These are phyloP conservation scores for Radopholus similis DNA, from an alignment of 1,140 invertebrate genomes.

Conservation along the genomic window DNA sequence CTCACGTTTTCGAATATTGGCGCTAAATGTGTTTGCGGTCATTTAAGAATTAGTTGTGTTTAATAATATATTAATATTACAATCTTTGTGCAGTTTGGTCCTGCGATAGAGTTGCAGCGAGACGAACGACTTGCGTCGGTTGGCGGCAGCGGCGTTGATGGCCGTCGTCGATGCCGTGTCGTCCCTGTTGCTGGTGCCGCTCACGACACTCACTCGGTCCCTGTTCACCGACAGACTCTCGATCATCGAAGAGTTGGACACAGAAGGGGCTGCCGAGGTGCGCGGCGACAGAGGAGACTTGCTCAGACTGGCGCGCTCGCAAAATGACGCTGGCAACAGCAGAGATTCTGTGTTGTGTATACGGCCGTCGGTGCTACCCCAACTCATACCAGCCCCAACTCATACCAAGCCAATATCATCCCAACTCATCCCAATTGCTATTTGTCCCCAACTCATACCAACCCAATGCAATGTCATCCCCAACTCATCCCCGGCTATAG, in stretches of 20 bases:
- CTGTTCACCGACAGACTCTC: slow-evolving; percentile 50
- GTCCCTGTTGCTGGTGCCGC: neutral
- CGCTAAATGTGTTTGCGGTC: slow-evolving; percentile 8
- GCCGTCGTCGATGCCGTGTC: neutral
- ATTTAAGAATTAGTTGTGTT: neutral
- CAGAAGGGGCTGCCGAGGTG: slow-evolving; percentile 56
- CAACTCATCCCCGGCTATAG: no score
- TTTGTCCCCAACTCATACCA: no score
- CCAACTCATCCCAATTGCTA: no score
- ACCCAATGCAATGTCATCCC: no score
- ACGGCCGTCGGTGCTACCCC: no score
- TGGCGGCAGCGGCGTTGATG: neutral
- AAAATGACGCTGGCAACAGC: slow-evolving; percentile 39
- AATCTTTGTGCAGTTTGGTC: slow-evolving; percentile 54
- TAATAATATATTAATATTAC: slow-evolving; percentile 29
- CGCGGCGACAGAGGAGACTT: slow-evolving; percentile 58
- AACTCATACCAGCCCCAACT: no score
- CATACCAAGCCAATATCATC: no score
- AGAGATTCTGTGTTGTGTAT: slow-evolving; percentile 29
- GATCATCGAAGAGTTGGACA: slow-evolving; percentile 56
- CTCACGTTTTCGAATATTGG: slow-evolving; percentile 51
- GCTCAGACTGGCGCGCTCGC: slow-evolving; percentile 42
- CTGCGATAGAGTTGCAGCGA: slow-evolving; percentile 54
- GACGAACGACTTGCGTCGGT: slow-evolving; percentile 54
- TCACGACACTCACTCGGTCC: slow-evolving; percentile 13